Base-by-base conservation (phyloP, 2,113 vertebrate genomes). In the Thermophis baileyi region DNA sequence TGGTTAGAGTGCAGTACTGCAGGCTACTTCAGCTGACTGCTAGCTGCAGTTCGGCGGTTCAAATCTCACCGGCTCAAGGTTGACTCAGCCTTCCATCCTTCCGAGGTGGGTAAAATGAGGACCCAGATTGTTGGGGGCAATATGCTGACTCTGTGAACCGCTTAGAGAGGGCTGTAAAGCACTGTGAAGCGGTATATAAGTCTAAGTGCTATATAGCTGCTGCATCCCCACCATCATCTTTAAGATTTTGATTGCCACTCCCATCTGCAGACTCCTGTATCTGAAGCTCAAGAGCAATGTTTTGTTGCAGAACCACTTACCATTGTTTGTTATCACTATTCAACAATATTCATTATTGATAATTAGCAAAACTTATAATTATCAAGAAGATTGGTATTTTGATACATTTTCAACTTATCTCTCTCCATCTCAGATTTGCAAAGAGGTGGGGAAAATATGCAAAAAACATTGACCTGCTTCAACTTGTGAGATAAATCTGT, bases 401-500 rank as follows among this genome's bases (percentile, higher is more conserved):
- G 35, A 81, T 40, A 40, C 35, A 40, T 44, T 44, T 81, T 44
- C 35, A 81, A 44, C 18, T 44, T 81, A 44, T 81, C 18, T 81
- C 74, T 63, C 47, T 51, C 46, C 16, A 3, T 85, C 25, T 53
- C 57, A 91, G 47, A 40, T 51, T 93, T 53, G 18, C 4, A 93
- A 8, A 40, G 6, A 35, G 11, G 12, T 22, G 87, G 1, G 50
- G 25, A 11, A 47, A 85, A 35, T 6, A 89, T 81, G 35, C 40
- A 89, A 46, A 11, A 22, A 90, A 16, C 11, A 4, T n/a, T 86
- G 46, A 91, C 12, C 18, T 57, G 46, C 93, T 94, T 86, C 63
- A 10, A 18, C 63, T 93, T 94, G 49, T 12, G 93, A 46, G 92
- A 93, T 24, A 93, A 93, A 91, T 1, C 24, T 12, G n/a, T 90